These are phyloP conservation scores for Scomber colias DNA, from an alignment of 2,113 vertebrate species.

Conservation along the genomic window DNA sequence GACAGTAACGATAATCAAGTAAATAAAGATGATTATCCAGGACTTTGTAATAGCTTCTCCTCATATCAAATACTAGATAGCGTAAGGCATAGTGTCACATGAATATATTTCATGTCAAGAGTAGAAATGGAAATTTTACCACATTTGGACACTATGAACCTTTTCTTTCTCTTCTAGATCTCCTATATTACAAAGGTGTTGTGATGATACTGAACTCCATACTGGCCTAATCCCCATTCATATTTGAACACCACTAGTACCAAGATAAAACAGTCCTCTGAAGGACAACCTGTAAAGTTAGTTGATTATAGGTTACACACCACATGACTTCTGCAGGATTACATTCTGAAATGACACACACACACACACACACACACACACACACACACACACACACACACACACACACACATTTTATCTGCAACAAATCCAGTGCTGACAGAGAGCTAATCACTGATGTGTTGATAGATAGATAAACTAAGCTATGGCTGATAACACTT, in stretches of 20 bases:
- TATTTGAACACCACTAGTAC: background rate
- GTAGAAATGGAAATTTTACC: too few relatives aligned
- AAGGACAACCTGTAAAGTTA: background rate
- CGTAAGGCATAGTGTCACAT: too few relatives aligned
- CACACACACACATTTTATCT: background rate
- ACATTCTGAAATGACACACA: background rate
- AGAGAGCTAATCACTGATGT: background rate
- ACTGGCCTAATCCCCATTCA: background rate
- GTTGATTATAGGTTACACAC: background rate
- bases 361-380: conserved; percentile 6
- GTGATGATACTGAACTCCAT: background rate
- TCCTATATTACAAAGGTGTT: too few relatives aligned
- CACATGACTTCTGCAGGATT: conserved; percentile 1
- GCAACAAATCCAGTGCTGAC: background rate
- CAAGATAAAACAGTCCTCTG: too few relatives aligned
- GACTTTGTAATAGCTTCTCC: too few relatives aligned
- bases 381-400: background rate
- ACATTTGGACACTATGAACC: too few relatives aligned
- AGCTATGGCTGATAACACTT: too few relatives aligned
- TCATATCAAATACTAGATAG: too few relatives aligned
- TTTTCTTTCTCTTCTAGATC: background rate
- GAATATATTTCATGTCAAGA: too few relatives aligned
- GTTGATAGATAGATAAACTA: too few relatives aligned
- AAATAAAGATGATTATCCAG: too few relatives aligned
- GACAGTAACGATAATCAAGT: too few relatives aligned